Conservation (phyloP, 1,140 invertebrate species). For the Heliconius himera region DNA sequence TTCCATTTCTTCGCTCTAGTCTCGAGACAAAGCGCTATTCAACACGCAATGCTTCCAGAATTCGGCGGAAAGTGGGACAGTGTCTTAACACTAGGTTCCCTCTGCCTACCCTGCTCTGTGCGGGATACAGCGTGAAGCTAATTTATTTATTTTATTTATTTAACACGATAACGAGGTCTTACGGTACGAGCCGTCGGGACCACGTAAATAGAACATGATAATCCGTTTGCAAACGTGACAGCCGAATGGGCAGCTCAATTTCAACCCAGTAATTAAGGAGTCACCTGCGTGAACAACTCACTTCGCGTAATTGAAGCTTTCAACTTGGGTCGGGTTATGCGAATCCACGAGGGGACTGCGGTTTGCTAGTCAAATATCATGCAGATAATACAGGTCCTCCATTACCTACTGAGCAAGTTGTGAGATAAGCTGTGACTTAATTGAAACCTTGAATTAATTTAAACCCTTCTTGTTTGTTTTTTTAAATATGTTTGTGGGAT, state of each 20-base stretch:
- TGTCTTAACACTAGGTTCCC: no score
- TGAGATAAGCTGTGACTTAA: conserved; percentile 65
- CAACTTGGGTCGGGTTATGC: conserved; percentile 73
- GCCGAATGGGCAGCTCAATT: conserved; percentile 75
- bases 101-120: no score
- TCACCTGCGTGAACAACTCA: conserved; percentile 78
- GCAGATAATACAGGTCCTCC: conserved; percentile 71
- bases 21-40: no score
- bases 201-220: conserved; percentile 62
- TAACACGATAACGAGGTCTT: conserved; percentile 29
- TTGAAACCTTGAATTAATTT: conserved; percentile 39
- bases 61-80: no score
- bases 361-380: conserved; percentile 74
- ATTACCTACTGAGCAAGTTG: conserved; percentile 59
- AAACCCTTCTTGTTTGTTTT: not conserved
- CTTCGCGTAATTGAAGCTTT: conserved; percentile 78
- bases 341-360: conserved; percentile 63
- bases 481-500: not conserved
- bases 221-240: conserved; percentile 74
- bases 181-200: conserved; percentile 42
- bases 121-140: no score
- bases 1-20: no score
- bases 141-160: no score
- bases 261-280: conserved; percentile 77
- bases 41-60: no score